These are phyloP conservation scores for Otocyon megalotis DNA, from an alignment of 2,113 vertebrate species.

Conservation along the genomic window DNA sequence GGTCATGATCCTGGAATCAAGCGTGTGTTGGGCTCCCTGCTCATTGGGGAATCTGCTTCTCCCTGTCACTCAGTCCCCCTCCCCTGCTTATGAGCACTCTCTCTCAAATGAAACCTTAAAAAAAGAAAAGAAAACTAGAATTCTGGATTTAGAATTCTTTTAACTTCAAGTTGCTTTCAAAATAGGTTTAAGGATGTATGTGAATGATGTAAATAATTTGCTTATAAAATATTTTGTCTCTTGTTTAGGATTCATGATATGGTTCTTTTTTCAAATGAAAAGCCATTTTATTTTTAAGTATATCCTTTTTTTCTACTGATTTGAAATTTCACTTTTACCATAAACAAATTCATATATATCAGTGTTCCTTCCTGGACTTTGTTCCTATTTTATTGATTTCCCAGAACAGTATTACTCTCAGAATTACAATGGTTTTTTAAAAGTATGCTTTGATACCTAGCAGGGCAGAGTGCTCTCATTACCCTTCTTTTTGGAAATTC, in stretches of 20 bases:
- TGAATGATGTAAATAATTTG: neutral
- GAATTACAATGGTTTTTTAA: neutral
- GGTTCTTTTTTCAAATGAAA: too few relatives aligned
- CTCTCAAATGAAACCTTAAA: neutral
- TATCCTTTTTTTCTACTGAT: neutral
- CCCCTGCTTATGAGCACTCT: fast-evolving
- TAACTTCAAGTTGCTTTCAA: neutral
- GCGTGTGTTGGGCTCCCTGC: neutral
- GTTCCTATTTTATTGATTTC: neutral
- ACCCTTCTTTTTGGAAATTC: conserved; percentile 36
- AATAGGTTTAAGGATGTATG: neutral
- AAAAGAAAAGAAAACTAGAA: conserved; percentile 8
- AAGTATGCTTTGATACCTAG: neutral
- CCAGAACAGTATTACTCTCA: neutral
- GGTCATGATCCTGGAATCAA: neutral
- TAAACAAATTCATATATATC: neutral
- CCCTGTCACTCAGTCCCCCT: too few relatives aligned
- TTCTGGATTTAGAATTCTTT: conserved; percentile 29
- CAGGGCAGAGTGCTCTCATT: neutral
- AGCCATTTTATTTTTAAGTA: neutral
- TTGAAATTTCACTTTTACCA: conserved; percentile 27
- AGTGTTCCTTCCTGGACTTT: neutral
- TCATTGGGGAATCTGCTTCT: neutral
- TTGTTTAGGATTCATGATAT: too few relatives aligned
- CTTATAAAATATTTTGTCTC: neutral